A percentile compares a stretch with the other conserved stretches of the same genome.
phyloP scores from a whole-genome alignment of 2,888 invertebrate species.

The Lasius fuliginosus region DNA sequence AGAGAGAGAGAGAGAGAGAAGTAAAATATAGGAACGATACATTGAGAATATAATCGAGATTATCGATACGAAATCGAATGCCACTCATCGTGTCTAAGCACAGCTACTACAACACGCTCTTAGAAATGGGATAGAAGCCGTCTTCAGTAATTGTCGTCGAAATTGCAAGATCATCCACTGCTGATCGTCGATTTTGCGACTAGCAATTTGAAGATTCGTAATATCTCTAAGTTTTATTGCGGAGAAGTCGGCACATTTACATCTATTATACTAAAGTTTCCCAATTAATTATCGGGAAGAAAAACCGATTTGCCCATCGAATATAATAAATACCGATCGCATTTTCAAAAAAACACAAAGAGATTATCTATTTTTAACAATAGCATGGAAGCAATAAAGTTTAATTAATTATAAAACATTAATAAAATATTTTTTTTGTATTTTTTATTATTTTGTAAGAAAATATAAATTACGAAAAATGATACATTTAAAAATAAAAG shows the following conservation, averaged over 20 bases:
- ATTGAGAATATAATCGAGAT: conserved; percentile 73
- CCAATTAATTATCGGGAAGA: not conserved
- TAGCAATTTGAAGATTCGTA: not conserved
- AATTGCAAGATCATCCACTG: conserved; percentile 4
- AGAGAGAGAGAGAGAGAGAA: conserved; percentile 49
- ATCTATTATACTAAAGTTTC: not conserved
- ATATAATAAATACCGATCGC: not conserved
- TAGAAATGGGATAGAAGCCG: conserved; percentile 60
- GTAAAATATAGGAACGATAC: conserved; percentile 9
- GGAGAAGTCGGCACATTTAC: conserved; percentile 14
- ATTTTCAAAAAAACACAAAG: not conserved
- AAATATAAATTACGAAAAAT: not conserved
- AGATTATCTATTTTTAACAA: not conserved
- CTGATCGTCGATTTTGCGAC: not conserved
- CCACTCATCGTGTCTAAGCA: conserved; percentile 26
- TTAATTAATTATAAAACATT: not conserved
- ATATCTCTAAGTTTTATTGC: conserved; percentile 1
- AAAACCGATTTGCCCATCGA: not conserved
- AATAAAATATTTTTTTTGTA: not conserved
- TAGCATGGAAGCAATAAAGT: not conserved
- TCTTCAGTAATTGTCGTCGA: conserved; percentile 40
- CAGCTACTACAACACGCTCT: conserved; percentile 26
- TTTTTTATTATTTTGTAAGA: not conserved
- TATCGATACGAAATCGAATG: conserved; percentile 74
- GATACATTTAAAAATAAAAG: not conserved